Evolutionary conservation across 2,888 invertebrate genomes (phyloP).

Genomic region (Synanthedon myopaeformis): DNA sequence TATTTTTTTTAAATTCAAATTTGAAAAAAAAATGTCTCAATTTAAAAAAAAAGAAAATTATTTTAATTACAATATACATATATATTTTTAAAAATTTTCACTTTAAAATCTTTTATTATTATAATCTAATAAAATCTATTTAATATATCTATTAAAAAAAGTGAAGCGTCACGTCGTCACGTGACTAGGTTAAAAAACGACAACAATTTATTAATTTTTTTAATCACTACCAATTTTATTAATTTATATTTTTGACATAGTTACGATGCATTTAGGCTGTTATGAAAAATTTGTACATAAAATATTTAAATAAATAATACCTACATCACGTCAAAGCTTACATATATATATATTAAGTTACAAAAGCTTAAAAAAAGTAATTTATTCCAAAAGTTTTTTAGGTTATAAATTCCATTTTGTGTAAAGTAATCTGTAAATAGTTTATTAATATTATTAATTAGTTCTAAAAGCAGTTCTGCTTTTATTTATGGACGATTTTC

Average conservation of each 20-base stretch:
- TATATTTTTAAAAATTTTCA: too few relatives aligned
- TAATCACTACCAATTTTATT: background rate
- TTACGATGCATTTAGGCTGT: background rate
- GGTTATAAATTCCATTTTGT: slow-evolving; percentile 3
- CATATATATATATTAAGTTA: background rate
- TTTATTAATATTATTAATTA: slow-evolving; percentile 2
- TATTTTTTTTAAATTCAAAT: too few relatives aligned
- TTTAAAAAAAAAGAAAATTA: too few relatives aligned
- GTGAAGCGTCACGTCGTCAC: too few relatives aligned
- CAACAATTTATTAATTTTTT: too few relatives aligned
- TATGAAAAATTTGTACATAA: background rate
- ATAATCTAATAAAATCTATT: too few relatives aligned
- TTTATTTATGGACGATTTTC: background rate
- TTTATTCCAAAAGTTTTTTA: slow-evolving; percentile 9
- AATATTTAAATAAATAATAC: background rate
- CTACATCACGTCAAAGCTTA: background rate
- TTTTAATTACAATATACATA: too few relatives aligned
- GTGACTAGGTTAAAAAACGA: too few relatives aligned
- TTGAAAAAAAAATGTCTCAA: too few relatives aligned
- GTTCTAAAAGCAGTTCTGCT: slow-evolving; percentile 1
- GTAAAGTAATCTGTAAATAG: slow-evolving; percentile 6
- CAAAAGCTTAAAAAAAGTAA: slow-evolving; percentile 5
- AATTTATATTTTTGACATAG: background rate
- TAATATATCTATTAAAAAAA: too few relatives aligned
- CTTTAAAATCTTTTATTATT: too few relatives aligned